Conservation (phyloP, 2,797 vertebrate genomes). For the Nyctibius grandis region DNA sequence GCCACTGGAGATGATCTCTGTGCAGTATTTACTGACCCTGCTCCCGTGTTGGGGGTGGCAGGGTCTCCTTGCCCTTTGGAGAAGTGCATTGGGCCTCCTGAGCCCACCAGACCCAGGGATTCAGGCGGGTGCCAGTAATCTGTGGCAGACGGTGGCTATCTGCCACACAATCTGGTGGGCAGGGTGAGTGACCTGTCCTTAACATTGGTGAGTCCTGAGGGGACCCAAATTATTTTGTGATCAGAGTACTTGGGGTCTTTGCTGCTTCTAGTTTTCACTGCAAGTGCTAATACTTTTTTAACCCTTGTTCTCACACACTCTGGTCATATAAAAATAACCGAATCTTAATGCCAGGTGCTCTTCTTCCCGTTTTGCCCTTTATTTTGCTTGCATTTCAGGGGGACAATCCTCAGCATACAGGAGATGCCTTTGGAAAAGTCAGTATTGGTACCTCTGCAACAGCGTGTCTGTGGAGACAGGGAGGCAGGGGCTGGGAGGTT, state of each 20-base stretch:
- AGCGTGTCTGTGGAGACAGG: not conserved
- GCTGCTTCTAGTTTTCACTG: not conserved
- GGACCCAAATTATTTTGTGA: not conserved
- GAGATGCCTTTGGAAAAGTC: not conserved
- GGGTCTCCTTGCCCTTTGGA: not conserved
- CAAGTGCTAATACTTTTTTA: not conserved
- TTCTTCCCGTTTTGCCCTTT: not conserved
- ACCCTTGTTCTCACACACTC: not conserved
- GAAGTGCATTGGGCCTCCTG: not conserved
- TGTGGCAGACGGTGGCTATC: not conserved
- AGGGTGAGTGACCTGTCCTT: accelerated
- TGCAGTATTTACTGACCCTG: not conserved
- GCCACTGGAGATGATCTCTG: not conserved
- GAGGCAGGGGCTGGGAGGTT: not conserved
- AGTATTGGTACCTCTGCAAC: not conserved
- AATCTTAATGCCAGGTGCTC: not conserved
- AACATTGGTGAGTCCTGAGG: not conserved
- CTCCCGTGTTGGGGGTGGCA: not conserved
- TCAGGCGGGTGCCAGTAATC: not conserved
- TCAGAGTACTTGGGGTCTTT: not conserved
- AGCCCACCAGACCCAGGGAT: not conserved
- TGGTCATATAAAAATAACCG: not conserved
- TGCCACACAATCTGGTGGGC: not conserved
- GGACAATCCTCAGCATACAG: not conserved
- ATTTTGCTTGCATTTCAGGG: not conserved